phyloP scores from a whole-genome alignment of 2,113 vertebrate species.

The Crotalus helleri region DNA sequence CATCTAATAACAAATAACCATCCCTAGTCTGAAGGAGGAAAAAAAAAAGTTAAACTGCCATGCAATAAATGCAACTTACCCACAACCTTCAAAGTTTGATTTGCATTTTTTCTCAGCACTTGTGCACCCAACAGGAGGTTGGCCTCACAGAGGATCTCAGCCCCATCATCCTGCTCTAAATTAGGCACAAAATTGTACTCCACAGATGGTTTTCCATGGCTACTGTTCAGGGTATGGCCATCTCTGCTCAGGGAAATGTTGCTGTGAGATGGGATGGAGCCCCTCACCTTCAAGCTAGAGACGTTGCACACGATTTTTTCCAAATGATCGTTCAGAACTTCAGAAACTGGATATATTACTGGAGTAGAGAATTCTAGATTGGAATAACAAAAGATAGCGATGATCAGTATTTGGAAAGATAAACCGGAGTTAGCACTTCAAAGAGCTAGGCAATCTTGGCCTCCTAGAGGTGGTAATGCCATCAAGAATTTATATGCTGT shows the following conservation, averaged over 20 bases:
- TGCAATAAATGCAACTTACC: background rate
- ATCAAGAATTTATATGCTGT: background rate
- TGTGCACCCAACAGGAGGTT: background rate
- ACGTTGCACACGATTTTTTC: background rate
- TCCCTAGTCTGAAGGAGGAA: background rate
- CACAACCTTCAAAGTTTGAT: background rate
- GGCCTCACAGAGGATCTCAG: constrained; percentile 1
- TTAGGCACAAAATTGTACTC: background rate
- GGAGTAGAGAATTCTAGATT: background rate
- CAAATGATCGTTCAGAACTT: background rate
- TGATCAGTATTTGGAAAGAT: background rate
- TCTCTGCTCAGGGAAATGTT: background rate
- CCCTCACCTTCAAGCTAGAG: background rate
- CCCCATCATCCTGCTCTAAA: background rate
- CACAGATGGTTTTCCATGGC: fast-evolving
- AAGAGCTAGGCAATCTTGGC: background rate
- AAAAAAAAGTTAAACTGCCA: background rate
- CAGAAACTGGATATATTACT: background rate
- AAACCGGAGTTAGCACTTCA: fast-evolving
- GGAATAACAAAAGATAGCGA: background rate
- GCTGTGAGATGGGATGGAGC: background rate
- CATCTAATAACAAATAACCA: background rate
- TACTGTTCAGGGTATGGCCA: background rate
- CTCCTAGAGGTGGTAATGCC: background rate
- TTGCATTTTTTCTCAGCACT: background rate